Evolutionary conservation across 2,113 vertebrate genomes (phyloP).

Genomic region (Andinoacara biseriatus): DNA sequence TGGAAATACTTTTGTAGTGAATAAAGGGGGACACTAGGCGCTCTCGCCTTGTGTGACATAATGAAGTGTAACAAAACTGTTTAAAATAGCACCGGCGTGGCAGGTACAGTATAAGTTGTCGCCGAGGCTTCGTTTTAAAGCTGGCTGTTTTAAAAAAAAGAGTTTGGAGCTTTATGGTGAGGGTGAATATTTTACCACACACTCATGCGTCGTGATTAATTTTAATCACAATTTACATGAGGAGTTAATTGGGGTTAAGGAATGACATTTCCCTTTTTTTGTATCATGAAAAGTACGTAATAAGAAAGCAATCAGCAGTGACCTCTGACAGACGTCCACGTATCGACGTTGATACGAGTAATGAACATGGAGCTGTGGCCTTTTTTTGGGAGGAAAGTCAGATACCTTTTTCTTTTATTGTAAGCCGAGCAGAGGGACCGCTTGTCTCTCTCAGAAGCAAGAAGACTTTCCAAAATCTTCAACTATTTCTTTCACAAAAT

Average conservation of each 20-base stretch:
- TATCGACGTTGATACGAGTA: neutral
- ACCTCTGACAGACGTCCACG: neutral
- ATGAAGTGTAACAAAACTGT: slow-evolving; percentile 59
- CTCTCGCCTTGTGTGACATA: slow-evolving; percentile 45
- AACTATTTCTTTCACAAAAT: neutral
- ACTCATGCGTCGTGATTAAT: slow-evolving; percentile 32
- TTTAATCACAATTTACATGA: slow-evolving; percentile 4
- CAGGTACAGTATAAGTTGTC: slow-evolving; percentile 46
- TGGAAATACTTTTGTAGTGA: slow-evolving; percentile 70
- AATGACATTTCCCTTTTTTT: neutral
- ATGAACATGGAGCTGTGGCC: neutral
- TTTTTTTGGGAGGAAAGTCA: neutral
- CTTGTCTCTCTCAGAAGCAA: neutral
- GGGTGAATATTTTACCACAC: slow-evolving; percentile 15
- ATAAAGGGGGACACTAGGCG: slow-evolving; percentile 48
- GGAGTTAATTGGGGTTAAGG: slow-evolving; percentile 24
- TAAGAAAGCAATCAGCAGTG: neutral
- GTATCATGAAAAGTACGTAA: neutral
- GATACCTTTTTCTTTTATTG: neutral
- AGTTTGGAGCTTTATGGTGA: neutral
- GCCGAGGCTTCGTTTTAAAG: slow-evolving; percentile 40
- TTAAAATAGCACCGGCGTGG: slow-evolving; percentile 43
- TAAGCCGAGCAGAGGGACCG: neutral
- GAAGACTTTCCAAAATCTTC: neutral
- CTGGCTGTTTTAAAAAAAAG: slow-evolving; percentile 51